Evolutionary conservation across 2,888 invertebrate genomes (phyloP), one percentile per base, ranked within the genome.

Genomic region (Melieria crassipennis): DNA sequence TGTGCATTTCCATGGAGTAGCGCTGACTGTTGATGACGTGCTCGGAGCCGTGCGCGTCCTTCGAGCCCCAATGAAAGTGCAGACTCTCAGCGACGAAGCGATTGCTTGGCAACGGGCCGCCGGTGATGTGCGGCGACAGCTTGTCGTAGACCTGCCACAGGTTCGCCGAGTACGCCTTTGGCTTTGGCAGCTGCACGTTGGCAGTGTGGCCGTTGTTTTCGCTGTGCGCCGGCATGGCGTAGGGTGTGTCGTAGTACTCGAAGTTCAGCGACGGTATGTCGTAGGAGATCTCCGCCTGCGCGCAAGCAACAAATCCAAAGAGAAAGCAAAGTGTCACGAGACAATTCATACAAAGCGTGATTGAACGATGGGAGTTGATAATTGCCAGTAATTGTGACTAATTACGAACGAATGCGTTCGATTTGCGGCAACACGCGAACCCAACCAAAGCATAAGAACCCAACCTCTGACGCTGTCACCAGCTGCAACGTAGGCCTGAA

Each of bases 21-120:
- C 76, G 74, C 50, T 65, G 71, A 43, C 77, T 73, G 68, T 80
- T 74, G 61, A 79, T 76, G 10, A 76, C 76, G 71, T 80, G 78
- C 46, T 79, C 77, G 1, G 77, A 78, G 42, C 77, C 79, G 42
- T 76, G 76, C 0, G 72, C 42, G 52, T 76, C 73, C 58, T 69
- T 75, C 7, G 78, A 78, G 6, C 79, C 77, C 78, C 79, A 80
- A 58, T 80, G 79, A 63, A 79, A 79, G 67, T 79, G 80, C 10
- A 78, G 62, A 7, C 75, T 75, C 4, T 78, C 75, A 46, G 75
- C 70, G 4, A 77, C 67, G 47, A 65, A 78, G 42, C 63, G 58
- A 7, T 60, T 71, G 57, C 65, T 13, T 4, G 69, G 72, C 61
- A 78, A 47, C 47, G 76, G 73, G 5, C 75, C 78, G 46, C 74